Evolutionary conservation across 2,113 vertebrate species (phyloP).

Genomic region (Apodemus speciosus): DNA sequence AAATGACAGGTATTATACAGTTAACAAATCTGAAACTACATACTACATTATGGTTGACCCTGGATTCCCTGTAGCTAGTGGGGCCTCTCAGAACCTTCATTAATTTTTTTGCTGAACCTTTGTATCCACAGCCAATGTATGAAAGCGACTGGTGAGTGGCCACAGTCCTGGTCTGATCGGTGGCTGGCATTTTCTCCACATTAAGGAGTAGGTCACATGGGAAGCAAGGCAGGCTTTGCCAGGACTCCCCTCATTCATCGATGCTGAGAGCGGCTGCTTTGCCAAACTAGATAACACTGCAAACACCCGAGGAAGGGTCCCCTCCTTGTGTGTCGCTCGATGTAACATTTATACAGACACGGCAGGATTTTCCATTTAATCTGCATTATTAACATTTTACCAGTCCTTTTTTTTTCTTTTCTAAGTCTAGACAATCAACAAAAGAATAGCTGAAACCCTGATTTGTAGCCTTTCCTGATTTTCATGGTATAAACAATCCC

Average conservation of each 20-base stretch:
- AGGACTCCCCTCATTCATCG: background rate
- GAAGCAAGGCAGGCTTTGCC: background rate
- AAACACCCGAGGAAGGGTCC: constrained; percentile 32
- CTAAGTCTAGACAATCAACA: constrained; percentile 53
- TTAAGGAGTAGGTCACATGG: background rate
- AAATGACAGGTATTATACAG: background rate
- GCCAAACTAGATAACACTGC: constrained; percentile 25
- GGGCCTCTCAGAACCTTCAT: background rate
- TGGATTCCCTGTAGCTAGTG: background rate
- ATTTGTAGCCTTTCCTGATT: constrained; percentile 35
- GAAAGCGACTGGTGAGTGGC: background rate
- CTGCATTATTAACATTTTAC: constrained; percentile 51
- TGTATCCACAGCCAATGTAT: background rate
- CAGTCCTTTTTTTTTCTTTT: background rate
- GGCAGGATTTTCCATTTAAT: constrained; percentile 54
- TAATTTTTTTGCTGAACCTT: constrained; percentile 3
- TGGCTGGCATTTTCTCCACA: background rate
- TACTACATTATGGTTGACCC: background rate
- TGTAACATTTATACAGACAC: constrained; percentile 23
- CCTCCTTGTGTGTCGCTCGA: constrained; percentile 26
- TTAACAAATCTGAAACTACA: background rate
- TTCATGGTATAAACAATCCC: background rate
- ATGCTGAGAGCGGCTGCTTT: background rate
- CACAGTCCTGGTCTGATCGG: background rate
- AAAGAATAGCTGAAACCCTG: constrained; percentile 24